Evolutionary conservation across 1,140 invertebrate genomes (phyloP), one percentile per base, ranked within the genome.

Genomic region (Leptestheria dahalacensis): DNA sequence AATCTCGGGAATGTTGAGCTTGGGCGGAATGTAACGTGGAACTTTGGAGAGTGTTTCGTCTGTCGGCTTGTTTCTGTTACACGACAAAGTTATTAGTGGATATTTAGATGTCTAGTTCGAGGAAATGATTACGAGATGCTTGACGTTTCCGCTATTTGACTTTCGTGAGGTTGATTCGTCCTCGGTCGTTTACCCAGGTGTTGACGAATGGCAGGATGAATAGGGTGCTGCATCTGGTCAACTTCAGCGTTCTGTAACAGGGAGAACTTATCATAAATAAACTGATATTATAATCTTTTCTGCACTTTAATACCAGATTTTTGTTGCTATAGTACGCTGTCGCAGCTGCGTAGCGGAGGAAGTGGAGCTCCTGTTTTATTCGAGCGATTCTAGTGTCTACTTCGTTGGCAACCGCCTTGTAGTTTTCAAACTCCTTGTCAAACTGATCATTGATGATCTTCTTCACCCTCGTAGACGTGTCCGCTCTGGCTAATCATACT

Each of bases 241-340:
- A 58, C 60, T 18, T 60, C 57, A 48, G 46, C 55, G 28, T 50
- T 48, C 26, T 59, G 48, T 56, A 28, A 64, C 11, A 66, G 62
- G 59, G 69, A 62, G 63, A 61, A 50, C 58, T 61, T 53, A 56
- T 61, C 57, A 61, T 64, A 33, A 65, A 67, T 64, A 71, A 74
- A 61, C 67, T 74, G 53, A 66, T 71, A 9, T 41, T 41, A 41
- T 41, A 9, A 28, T 72, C 69, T 53, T 74, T 67, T 50, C 70
- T 68, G 63, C 68, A 72, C 1, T 69, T 70, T 54, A 72, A 62
- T 20, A 59, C 50, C 20, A 63, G 23, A 48, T 80, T 76, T 66
- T 81, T 80, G 33, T 80, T 76, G 48, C 78, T 79, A 62, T 85
- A 87, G 70, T 81, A 87, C 55, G 77, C 78, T 15, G 74, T 77